Evolutionary conservation across 1,140 invertebrate species (phyloP).

Genomic region (silkworm (Bombyx mori)): DNA sequence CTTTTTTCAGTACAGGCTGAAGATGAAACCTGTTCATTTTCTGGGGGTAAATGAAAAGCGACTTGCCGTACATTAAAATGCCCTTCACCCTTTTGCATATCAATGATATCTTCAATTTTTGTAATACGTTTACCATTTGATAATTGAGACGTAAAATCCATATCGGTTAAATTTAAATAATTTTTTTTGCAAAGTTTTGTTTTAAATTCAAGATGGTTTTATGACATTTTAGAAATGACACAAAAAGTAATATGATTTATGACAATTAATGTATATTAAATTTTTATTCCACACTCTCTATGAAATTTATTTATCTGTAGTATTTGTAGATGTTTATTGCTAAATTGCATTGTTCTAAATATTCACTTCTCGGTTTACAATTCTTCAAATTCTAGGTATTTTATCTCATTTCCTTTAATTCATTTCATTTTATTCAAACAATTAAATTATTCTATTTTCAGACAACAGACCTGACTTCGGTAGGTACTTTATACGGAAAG

Average conservation of each 20-base stretch:
- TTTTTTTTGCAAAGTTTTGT: slow-evolving; percentile 30
- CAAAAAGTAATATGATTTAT: not conserved
- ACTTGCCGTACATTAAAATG: slow-evolving; percentile 47
- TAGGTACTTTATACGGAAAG: too few species aligned
- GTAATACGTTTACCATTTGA: slow-evolving; percentile 29
- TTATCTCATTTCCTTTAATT: too few species aligned
- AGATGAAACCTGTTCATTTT: slow-evolving; percentile 22
- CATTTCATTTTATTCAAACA: too few species aligned
- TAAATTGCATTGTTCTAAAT: too few species aligned
- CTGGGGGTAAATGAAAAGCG: slow-evolving; percentile 40
- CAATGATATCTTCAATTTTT: slow-evolving; percentile 62
- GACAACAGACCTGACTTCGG: too few species aligned
- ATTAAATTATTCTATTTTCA: too few species aligned
- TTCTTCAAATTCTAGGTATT: too few species aligned
- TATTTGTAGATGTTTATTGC: too few species aligned
- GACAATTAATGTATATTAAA: not conserved
- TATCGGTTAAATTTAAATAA: not conserved
- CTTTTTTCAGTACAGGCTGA: slow-evolving; percentile 37
- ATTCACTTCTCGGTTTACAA: too few species aligned
- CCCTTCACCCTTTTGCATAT: slow-evolving; percentile 55
- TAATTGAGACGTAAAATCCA: slow-evolving; percentile 27
- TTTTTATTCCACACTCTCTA: not conserved
- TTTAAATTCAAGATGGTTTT: slow-evolving; percentile 29
- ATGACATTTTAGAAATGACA: not conserved
- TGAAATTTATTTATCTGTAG: too few species aligned